Evolutionary conservation across 2,113 vertebrate species (phyloP), one percentile per base, ranked within the genome.

Genomic region (Carassius gibelio): DNA sequence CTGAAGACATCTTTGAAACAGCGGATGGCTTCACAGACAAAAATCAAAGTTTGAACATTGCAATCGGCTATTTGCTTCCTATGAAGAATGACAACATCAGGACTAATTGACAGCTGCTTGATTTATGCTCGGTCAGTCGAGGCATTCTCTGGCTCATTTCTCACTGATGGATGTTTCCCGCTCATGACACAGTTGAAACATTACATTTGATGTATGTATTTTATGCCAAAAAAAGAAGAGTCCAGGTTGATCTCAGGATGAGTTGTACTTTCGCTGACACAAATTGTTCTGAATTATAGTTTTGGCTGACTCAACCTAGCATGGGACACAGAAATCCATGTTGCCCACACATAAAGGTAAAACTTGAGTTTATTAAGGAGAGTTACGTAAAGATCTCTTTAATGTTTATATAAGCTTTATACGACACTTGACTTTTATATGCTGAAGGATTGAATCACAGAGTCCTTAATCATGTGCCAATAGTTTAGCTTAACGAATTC

Each of bases 361-460:
- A 66, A 72, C 68, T 86, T 15, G 11, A 82, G 21, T 74, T 74
- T 69, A 38, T 75, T 36, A 62, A 72, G 38, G 68, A 80, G 69
- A 57, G 42, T 87, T 84, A 83, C 30, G 17, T 69, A 86, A 84
- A 83, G 38, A 48, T 50, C 50, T 86, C 59, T 82, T 66, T 62
- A 50, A 85, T 81, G 38, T 83, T 74, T 88, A 83, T 77, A 66
- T 78, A 76, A 75, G 69, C 77, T 62, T 77, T 69, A 62, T 55
- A 38, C 10, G 17, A 48, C 71, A 55, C 77, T 84, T 61, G 50
- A 76, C 59, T 72, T 79, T 38, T 34, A 77, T 61, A 48, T n/a
- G 71, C 57, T 30, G 36, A 66, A 72, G 62, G 68, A 26, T 45
- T 75, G 71, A 83, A 55, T 83, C 81, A 72, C 19, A 72, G 26